Evolutionary conservation across 2,113 vertebrate species (phyloP).

Genomic region (Hydrochoerus hydrochaeris): DNA sequence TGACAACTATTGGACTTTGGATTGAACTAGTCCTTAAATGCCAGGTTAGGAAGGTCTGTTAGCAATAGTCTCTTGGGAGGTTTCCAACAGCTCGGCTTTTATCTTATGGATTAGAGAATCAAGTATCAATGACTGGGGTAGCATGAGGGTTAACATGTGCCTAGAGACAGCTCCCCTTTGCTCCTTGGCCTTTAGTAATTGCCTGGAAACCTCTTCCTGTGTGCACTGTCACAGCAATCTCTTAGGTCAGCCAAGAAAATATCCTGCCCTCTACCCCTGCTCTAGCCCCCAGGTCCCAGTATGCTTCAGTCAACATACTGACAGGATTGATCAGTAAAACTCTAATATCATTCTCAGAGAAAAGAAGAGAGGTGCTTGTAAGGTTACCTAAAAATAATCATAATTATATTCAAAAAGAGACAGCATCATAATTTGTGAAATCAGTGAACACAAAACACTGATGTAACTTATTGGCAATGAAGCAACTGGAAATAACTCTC

Average conservation of each 20-base stretch:
- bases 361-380: conserved; percentile 4
- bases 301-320: background rate
- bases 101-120: conserved; percentile 13
- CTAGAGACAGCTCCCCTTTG: conserved; percentile 14
- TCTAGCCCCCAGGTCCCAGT: background rate
- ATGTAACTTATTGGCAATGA: conserved; percentile 14
- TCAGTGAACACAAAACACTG: background rate
- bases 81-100: conserved; percentile 42
- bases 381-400: conserved; percentile 50
- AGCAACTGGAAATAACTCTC: conserved; percentile 18
- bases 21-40: background rate
- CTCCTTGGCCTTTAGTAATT: conserved; percentile 21
- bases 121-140: background rate
- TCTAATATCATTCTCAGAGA: background rate
- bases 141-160: background rate
- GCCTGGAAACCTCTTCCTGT: conserved; percentile 37
- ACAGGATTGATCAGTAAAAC: background rate
- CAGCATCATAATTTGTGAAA: conserved; percentile 35
- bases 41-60: background rate
- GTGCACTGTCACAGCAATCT: background rate
- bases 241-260: background rate
- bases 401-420: background rate
- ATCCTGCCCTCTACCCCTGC: background rate
- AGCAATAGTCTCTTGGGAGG: background rate
- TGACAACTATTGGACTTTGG: background rate